Evolutionary conservation across 2,888 invertebrate species (phyloP), one percentile per base, ranked within the genome.

Genomic region (Parelbella ahira): DNA sequence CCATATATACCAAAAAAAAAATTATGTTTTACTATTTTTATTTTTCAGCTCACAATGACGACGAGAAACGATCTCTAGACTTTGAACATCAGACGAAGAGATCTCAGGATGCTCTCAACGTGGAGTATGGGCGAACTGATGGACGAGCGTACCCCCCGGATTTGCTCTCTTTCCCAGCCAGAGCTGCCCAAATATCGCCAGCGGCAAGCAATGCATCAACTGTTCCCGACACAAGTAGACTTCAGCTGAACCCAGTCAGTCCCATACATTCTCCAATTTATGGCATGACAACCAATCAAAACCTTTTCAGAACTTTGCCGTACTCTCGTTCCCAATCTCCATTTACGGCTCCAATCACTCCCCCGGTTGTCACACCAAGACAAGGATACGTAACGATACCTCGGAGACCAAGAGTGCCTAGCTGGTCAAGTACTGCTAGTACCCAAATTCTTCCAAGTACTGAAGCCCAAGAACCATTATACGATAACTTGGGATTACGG

Each of bases 351-450:
- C 88, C 88, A 13, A 82, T 88, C 1, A 84, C 88, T 25, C 90
- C 91, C 3, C 91, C 93, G 13, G 90, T 93, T 3, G 88, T 93
- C 23, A 90, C 91, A 11, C 92, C 93, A 2, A 89, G 93, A 49
- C 93, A 93, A 67, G 95, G 95, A 5, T 96, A 95, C 69, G 95
- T 95, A 25, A 96, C 96, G 7, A 95, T 96, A 46, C 96, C 96
- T 0, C 89, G 96, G 53, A 89, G 95, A 60, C 95, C 95, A 0
- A 88, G 96, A 49, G 93, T 94, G 0, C 93, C 94, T 1, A 94
- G 94, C 63, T 95, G 95, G 94, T 93, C 93, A 71, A 71, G 92
- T 89, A 75, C 91, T 72, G 60, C 92, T 70, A 62, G 90, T 79
- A 76, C 90, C 2, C 82, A 87, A 48, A 80, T 90, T 50, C 58